Evolutionary conservation across 2,113 vertebrate genomes (phyloP).

Genomic region (human): GRCh38 chr15:73183501-73184000

Average conservation of each 20-base stretch:
- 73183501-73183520: neutral
- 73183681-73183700: neutral
- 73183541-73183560: neutral
- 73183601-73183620: neutral
- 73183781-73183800: neutral
- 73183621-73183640: neutral
- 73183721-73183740: neutral
- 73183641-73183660: neutral
- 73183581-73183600: neutral
- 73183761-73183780: neutral
- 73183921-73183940: neutral
- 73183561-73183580: neutral
- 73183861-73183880: neutral
- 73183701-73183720: neutral
- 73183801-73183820: neutral
- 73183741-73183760: neutral
- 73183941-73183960: neutral
- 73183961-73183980: neutral
- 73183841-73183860: neutral
- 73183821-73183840: neutral
- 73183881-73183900: neutral
- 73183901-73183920: neutral
- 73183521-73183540: neutral
- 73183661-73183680: neutral
- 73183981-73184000: neutral